A percentile compares a stretch with the other conserved stretches of the same genome.
Evolutionary conservation across 1,140 invertebrate species (phyloP).

Genomic region (Zelostemma sp.): DNA sequence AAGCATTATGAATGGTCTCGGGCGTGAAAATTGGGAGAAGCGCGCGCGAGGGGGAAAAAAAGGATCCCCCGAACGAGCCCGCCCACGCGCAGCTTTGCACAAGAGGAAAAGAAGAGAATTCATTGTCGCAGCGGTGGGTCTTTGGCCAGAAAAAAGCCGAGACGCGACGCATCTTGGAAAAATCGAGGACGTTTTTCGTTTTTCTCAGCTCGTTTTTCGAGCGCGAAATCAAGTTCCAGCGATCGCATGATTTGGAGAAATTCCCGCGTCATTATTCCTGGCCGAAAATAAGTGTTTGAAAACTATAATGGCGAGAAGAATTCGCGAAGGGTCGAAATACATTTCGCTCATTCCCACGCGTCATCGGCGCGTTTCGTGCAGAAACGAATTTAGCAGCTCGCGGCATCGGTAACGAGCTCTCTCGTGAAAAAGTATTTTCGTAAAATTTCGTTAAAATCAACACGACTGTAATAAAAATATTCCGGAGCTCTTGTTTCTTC

Average conservation of each 20-base stretch:
- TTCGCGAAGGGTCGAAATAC: too few species aligned
- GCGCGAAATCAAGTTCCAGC: too few species aligned
- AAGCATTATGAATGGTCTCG: background rate
- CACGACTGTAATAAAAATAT: background rate
- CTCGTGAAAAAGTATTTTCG: background rate
- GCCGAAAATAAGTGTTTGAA: too few species aligned
- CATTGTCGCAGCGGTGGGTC: constrained; percentile 6
- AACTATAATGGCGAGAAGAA: too few species aligned
- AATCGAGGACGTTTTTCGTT: too few species aligned
- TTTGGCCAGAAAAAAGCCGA: background rate
- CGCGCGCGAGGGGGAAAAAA: background rate
- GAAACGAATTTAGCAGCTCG: background rate
- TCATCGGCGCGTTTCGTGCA: background rate
- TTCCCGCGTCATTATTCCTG: too few species aligned
- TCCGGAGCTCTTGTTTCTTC: background rate
- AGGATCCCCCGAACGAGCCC: background rate
- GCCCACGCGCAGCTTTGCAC: constrained; percentile 8
- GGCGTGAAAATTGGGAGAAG: constrained; percentile 7
- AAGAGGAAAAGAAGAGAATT: background rate
- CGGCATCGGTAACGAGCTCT: background rate
- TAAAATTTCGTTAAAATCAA: too few species aligned
- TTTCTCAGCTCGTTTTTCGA: background rate
- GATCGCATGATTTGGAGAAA: too few species aligned
- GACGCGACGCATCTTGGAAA: too few species aligned
- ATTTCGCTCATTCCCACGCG: background rate